Conservation (phyloP, 2,888 invertebrate genomes). For the Perdita meconis region DNA sequence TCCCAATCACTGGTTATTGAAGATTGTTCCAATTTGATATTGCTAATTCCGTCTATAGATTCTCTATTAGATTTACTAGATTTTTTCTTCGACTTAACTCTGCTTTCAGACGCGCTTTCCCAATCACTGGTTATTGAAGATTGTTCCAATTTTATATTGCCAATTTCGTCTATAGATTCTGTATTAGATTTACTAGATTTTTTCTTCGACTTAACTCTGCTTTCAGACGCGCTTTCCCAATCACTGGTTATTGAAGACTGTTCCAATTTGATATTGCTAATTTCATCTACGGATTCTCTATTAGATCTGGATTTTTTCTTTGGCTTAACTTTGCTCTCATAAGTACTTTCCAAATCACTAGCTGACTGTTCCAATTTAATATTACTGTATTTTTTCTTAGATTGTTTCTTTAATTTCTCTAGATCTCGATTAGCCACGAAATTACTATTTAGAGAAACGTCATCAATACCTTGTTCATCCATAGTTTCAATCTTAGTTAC, state of each 20-base stretch:
- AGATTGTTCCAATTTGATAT: conserved; percentile 16
- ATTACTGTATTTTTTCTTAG: neutral
- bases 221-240: no score
- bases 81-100: neutral
- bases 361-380: neutral
- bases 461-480: neutral
- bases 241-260: no score
- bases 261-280: no score
- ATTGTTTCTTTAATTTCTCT: conserved; percentile 10
- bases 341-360: no score
- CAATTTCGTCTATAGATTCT: neutral
- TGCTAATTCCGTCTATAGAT: neutral
- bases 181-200: neutral
- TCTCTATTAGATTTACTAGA: neutral
- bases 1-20: conserved; percentile 1
- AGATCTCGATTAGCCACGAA: neutral
- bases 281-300: no score
- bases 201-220: neutral
- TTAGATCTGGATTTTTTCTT: no score
- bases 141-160: conserved; percentile 16
- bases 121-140: neutral
- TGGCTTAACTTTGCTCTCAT: no score
- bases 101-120: no score
- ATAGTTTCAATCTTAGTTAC: neutral
- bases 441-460: conserved; percentile 10